Evolutionary conservation across 2,888 invertebrate genomes (phyloP), one percentile per base, ranked within the genome.

Genomic region (Plebejus argus): DNA sequence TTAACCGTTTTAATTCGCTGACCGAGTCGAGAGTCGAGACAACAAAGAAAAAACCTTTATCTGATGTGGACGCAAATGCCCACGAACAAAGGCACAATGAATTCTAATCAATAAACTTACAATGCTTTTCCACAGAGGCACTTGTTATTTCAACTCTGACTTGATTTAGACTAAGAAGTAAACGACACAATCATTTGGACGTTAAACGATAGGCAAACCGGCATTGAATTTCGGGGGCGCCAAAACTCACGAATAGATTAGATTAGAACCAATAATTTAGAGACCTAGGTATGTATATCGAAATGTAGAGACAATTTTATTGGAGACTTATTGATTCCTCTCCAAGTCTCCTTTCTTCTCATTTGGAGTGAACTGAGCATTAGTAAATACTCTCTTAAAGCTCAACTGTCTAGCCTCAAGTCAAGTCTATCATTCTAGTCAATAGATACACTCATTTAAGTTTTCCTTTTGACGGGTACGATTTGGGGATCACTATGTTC

Each of bases 81-180:
- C 78, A 79, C 79, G 80, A 78, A 82, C 81, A 81, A 82, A 81
- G 82, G 76, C 80, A 79, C 81, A 81, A 80, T 83, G 81, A 79
- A 82, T 82, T 78, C 81, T 81, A 82, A 82, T 82, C 81, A 81
- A 81, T 80, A 79, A 70, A 76, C 77, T 76, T 79, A 80, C 79
- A 78, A 79, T 78, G 79, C 81, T 80, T 80, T 79, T 77, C 78
- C 77, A 49, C 70, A 66, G 28, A 12, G 61, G 33, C 23, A 45
- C 49, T 70, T 66, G 70, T 28, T 66, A 28, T 66, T 61, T 23
- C 61, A 4, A 61, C 61, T 12, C 18, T 56, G 56, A 56, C 71
- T 71, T 39, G 2, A 71, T 71, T 72, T 12, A 66, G 12, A 33
- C 18, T 15, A 66, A 66, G 28, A 18, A 66, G 15, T 66, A 66